Evolutionary conservation across 1,140 invertebrate species (phyloP).

Genomic region (Heliconius melpomene): DNA sequence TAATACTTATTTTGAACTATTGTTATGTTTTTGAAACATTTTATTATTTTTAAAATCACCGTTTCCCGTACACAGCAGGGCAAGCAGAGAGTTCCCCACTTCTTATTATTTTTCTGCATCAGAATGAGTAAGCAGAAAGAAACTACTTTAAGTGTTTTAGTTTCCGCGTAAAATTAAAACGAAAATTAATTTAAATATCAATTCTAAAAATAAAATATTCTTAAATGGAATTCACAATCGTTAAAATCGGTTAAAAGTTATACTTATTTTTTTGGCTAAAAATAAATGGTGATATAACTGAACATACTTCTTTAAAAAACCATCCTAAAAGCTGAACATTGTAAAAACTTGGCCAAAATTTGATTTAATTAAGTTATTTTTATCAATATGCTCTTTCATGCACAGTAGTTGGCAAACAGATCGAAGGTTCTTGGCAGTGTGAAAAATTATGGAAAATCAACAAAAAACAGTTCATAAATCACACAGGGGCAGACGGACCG

Average conservation of each 20-base stretch:
- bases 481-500: conserved; percentile 57
- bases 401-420: conserved; percentile 48
- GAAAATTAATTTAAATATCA: too few species aligned
- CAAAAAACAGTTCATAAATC: conserved; percentile 67
- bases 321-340: background rate
- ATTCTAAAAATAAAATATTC: too few species aligned
- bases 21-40: background rate
- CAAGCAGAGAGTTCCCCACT: too few species aligned
- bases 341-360: conserved; percentile 1
- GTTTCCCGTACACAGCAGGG: too few species aligned
- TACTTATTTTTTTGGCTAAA: too few species aligned
- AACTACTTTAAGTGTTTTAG: too few species aligned
- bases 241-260: too few species aligned
- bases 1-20: background rate
- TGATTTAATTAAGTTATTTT: conserved; percentile 29
- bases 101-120: background rate
- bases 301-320: background rate
- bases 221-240: too few species aligned
- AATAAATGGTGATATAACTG: too few species aligned
- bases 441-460: conserved; percentile 49
- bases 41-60: background rate
- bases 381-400: conserved; percentile 59
- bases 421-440: conserved; percentile 54
- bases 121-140: background rate
- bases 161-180: too few species aligned